Evolutionary conservation across 2,113 vertebrate species (phyloP).

Genomic region (Rattus rattus): DNA sequence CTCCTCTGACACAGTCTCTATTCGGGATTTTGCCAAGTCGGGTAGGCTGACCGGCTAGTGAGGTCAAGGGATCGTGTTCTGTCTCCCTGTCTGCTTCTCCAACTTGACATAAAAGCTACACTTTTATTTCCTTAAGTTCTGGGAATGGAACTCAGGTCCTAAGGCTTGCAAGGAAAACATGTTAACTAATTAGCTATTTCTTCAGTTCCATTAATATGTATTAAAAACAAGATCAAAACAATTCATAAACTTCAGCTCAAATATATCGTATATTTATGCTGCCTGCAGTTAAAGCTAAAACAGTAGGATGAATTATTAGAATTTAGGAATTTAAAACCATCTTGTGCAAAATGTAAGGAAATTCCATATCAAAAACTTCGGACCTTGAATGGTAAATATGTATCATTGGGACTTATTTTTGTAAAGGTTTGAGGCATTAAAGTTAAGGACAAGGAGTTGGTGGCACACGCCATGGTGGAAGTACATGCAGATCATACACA

Average conservation of each 20-base stretch:
- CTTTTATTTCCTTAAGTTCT: not conserved
- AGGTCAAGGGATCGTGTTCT: too few species aligned
- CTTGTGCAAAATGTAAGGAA: not conserved
- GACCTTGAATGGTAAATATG: not conserved
- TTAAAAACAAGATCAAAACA: not conserved
- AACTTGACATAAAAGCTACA: not conserved
- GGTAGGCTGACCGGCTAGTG: not conserved
- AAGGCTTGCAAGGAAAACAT: not conserved
- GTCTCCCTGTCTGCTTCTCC: not conserved
- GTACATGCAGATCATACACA: not conserved
- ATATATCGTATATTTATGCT: not conserved
- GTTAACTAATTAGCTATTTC: not conserved
- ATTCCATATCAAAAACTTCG: not conserved
- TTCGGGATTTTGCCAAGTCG: too few species aligned
- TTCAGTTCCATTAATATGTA: not conserved
- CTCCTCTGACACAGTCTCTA: not conserved
- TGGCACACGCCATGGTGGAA: not conserved
- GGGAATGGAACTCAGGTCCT: not conserved
- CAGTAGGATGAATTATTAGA: not conserved
- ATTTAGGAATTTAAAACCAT: not conserved
- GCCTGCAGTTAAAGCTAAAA: not conserved
- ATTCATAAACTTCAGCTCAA: not conserved
- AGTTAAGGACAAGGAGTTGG: not conserved
- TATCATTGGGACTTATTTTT: constrained; percentile 35
- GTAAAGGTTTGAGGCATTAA: constrained; percentile 35